Percentiles rank a stretch among this genome's conserved stretches.
Evolutionary conservation across 2,888 invertebrate species (phyloP).

Genomic region (Tetranychus piercei): DNA sequence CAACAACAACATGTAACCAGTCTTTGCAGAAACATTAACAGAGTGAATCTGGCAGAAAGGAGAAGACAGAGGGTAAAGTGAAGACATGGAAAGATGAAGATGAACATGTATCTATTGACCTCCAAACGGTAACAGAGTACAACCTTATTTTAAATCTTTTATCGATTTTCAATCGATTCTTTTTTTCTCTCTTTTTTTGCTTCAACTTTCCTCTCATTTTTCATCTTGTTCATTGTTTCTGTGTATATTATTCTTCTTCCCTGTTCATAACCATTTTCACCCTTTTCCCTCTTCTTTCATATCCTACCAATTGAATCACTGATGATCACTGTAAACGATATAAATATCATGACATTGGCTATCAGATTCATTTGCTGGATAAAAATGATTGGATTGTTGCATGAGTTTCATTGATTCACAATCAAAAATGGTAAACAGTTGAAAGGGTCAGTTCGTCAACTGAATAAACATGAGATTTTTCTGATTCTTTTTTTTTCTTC

Average conservation of each 20-base stretch:
- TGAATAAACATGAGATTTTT: not conserved
- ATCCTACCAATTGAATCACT: no score
- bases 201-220: not conserved
- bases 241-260: no score
- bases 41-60: not conserved
- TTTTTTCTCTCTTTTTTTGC: not conserved
- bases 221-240: no score
- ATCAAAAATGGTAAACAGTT: not conserved
- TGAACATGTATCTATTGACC: not conserved
- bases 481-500: not conserved
- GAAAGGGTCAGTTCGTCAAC: not conserved
- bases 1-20: conserved; percentile 2
- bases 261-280: no score
- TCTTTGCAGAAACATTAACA: not conserved
- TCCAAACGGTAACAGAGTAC: not conserved
- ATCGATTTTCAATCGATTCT: not conserved
- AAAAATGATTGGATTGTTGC: not conserved
- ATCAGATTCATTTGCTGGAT: not conserved
- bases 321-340: not conserved
- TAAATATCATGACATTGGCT: not conserved
- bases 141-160: not conserved
- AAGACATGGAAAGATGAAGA: not conserved
- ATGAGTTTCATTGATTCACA: not conserved
- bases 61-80: not conserved
- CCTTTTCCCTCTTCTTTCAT: no score